A percentile compares a stretch with the other conserved stretches of the same genome.
Evolutionary conservation across 1,140 invertebrate species (phyloP).

Genomic region (Portunus trituberculatus): DNA sequence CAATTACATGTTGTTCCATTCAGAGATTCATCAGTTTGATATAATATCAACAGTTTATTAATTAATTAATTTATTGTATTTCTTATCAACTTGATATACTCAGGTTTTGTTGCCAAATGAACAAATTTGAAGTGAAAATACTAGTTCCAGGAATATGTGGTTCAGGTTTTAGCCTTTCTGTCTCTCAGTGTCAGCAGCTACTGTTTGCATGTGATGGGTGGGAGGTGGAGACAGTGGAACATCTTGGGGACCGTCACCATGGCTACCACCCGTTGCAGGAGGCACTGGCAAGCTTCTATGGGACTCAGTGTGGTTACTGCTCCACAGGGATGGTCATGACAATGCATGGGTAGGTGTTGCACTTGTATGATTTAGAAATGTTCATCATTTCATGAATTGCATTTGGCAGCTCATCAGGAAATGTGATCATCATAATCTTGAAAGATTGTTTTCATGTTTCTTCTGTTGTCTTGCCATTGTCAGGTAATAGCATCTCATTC

Average conservation of each 20-base stretch:
- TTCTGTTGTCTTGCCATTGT: too few relatives aligned
- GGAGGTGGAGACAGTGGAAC: constrained; percentile 88
- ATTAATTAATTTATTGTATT: too few relatives aligned
- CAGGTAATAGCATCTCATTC: too few relatives aligned
- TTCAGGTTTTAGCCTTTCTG: neutral
- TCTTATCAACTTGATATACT: too few relatives aligned
- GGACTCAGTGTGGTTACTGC: constrained; percentile 81
- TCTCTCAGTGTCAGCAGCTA: constrained; percentile 72
- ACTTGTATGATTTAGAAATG: too few relatives aligned
- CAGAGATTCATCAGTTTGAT: too few relatives aligned
- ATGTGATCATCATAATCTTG: neutral
- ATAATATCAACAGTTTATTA: too few relatives aligned
- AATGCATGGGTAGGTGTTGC: constrained; percentile 78
- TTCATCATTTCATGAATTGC: neutral
- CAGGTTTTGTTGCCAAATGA: too few relatives aligned
- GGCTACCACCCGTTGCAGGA: constrained; percentile 85
- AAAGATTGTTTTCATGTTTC: too few relatives aligned
- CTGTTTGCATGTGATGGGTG: constrained; percentile 75
- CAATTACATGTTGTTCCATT: too few relatives aligned
- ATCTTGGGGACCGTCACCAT: constrained; percentile 85
- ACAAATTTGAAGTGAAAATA: too few relatives aligned
- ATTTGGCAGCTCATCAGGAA: neutral
- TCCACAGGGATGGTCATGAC: constrained; percentile 81
- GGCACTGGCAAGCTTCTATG: constrained; percentile 80
- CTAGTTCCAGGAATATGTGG: too few relatives aligned